A percentile compares a stretch with the other conserved stretches of the same genome.
Evolutionary conservation across 1,140 invertebrate genomes (phyloP).

Genomic region (Ceratina calcarata): DNA sequence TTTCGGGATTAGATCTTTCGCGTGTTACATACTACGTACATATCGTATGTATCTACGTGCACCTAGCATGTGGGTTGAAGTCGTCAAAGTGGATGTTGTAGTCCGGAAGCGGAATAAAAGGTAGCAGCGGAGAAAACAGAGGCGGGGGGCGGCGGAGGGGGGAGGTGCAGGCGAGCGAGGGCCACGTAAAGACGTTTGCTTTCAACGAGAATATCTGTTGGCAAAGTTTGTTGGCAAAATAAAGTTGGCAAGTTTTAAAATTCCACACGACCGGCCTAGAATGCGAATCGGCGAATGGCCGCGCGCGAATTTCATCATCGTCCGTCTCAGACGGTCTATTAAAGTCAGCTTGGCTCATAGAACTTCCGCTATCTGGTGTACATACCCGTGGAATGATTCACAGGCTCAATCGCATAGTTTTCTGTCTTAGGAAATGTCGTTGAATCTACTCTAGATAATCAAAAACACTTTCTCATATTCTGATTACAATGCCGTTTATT

Average conservation of each 20-base stretch:
- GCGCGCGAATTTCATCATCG: conserved; percentile 49
- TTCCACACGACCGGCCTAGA: conserved; percentile 40
- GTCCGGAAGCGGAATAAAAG: conserved; percentile 43
- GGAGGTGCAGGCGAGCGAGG: background rate
- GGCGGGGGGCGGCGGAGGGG: background rate
- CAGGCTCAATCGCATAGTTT: too few species aligned
- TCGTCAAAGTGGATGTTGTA: conserved; percentile 26
- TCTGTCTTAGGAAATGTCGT: too few species aligned
- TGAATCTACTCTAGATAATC: too few species aligned
- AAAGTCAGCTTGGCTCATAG: conserved; percentile 20
- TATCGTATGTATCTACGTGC: conserved; percentile 36
- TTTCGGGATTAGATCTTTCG: conserved; percentile 62
- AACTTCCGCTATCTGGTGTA: conserved; percentile 23
- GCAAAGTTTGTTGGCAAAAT: conserved; percentile 57
- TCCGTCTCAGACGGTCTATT: conserved; percentile 20
- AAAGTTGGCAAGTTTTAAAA: conserved; percentile 61
- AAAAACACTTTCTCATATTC: too few species aligned
- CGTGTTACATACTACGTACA: conserved; percentile 26
- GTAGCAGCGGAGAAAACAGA: background rate
- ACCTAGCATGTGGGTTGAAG: conserved; percentile 44
- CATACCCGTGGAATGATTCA: too few species aligned
- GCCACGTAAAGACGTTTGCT: conserved; percentile 33
- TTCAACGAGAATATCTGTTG: conserved; percentile 56
- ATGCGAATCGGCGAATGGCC: conserved; percentile 51
- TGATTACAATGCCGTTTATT: too few species aligned